Conservation (phyloP, 2,888 invertebrate species). For the Incurvaria masculella region DNA sequence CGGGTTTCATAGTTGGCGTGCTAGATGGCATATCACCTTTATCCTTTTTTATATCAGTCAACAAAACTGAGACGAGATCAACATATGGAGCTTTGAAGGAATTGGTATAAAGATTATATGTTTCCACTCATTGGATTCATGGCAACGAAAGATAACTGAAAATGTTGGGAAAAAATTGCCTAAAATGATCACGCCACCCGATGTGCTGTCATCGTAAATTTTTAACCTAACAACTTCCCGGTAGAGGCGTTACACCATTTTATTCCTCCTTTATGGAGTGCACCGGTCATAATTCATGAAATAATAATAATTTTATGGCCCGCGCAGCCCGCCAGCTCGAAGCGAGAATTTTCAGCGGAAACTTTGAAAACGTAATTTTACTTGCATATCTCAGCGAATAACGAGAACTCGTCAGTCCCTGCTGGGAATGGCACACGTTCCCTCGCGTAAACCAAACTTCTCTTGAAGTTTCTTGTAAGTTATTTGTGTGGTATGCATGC, state of each 20-base stretch:
- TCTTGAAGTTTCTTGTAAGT: too few relatives aligned
- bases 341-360: neutral
- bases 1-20: too few relatives aligned
- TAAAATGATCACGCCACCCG: neutral
- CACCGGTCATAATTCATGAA: neutral
- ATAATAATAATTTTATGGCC: neutral
- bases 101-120: too few relatives aligned
- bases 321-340: neutral
- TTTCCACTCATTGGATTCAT: too few relatives aligned
- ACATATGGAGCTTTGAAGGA: too few relatives aligned
- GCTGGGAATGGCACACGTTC: neutral
- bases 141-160: too few relatives aligned
- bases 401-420: neutral
- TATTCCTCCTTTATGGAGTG: neutral
- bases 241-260: neutral
- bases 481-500: too few relatives aligned
- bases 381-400: neutral
- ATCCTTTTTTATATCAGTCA: too few relatives aligned
- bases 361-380: neutral
- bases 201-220: neutral
- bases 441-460: neutral
- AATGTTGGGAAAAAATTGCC: too few relatives aligned
- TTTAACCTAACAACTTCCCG: neutral
- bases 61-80: too few relatives aligned
- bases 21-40: too few relatives aligned